phyloP scores from a whole-genome alignment of 2,888 invertebrate species.

The Agriotes lineatus region DNA sequence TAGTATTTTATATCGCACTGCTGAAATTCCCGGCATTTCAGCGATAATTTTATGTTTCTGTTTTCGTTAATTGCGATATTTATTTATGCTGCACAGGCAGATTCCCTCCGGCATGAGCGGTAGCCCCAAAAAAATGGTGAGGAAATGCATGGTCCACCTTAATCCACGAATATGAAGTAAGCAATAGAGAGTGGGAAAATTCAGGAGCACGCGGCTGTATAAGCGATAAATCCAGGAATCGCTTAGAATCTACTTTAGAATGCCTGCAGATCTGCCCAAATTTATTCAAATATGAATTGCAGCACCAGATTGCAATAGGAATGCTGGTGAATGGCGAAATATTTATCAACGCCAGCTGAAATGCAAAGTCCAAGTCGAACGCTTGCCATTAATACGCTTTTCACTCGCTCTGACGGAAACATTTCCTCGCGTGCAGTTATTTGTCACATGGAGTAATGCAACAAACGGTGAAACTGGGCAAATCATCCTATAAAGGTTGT shows the following conservation, averaged over 20 bases:
- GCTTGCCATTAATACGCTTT: too few species aligned
- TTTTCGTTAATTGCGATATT: too few species aligned
- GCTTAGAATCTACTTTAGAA: slow-evolving; percentile 3
- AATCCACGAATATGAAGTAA: not conserved
- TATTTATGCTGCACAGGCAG: too few species aligned
- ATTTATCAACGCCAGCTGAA: slow-evolving; percentile 37
- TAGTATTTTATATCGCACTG: too few species aligned
- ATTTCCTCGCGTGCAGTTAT: slow-evolving; percentile 25
- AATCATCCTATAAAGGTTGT: too few species aligned
- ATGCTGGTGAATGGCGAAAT: slow-evolving; percentile 29
- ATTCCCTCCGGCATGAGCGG: too few species aligned
- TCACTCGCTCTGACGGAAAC: slow-evolving; percentile 16
- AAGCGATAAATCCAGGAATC: not conserved
- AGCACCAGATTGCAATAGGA: slow-evolving; percentile 22
- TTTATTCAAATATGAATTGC: slow-evolving; percentile 27
- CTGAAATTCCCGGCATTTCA: too few species aligned
- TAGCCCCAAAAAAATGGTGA: not conserved
- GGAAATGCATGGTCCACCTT: too few species aligned
- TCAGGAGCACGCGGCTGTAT: slow-evolving; percentile 5
- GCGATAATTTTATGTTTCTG: too few species aligned
- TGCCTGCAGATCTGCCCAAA: slow-evolving; percentile 6
- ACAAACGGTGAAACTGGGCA: not conserved
- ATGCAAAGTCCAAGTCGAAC: slow-evolving; percentile 18
- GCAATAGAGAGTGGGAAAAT: not conserved
- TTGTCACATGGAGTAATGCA: slow-evolving; percentile 23